Evolutionary conservation across 2,888 invertebrate genomes (phyloP).

Genomic region (Erebia palarica): DNA sequence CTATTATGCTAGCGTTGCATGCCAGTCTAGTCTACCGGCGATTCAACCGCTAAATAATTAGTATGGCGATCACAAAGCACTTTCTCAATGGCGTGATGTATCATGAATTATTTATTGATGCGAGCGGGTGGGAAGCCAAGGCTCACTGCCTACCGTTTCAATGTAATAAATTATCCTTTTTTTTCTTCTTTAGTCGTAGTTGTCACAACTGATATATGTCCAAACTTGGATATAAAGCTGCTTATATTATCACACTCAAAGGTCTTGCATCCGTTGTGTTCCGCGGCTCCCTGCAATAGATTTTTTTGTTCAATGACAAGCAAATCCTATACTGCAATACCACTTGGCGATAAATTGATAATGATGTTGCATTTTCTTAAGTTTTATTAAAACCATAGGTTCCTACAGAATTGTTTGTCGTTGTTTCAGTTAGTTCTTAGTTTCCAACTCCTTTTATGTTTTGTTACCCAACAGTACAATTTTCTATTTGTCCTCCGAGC

Average conservation of each 20-base stretch:
- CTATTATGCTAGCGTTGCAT: conserved; percentile 30
- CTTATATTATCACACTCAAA: neutral
- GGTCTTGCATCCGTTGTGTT: neutral
- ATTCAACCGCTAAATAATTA: conserved; percentile 64
- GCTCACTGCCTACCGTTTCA: conserved; percentile 58
- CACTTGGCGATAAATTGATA: too few species aligned
- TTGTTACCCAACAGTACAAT: too few species aligned
- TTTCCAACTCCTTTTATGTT: too few species aligned
- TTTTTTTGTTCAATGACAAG: neutral
- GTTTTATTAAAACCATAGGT: too few species aligned
- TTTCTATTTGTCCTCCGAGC: too few species aligned
- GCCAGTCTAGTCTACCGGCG: conserved; percentile 51
- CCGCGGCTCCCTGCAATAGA: neutral
- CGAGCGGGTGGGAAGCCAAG: conserved; percentile 50
- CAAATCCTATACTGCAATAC: too few species aligned
- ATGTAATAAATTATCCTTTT: conserved; percentile 67
- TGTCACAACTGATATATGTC: neutral
- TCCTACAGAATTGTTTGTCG: too few species aligned
- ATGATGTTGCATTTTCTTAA: too few species aligned
- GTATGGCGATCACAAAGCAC: conserved; percentile 79
- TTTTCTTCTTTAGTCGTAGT: conserved; percentile 43
- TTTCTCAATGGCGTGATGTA: conserved; percentile 79
- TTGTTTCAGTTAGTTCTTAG: too few species aligned
- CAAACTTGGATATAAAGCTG: neutral
- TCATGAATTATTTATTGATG: conserved; percentile 81